Base-by-base conservation (phyloP, 2,113 vertebrate species). In the Rhegmatorhina hoffmannsi region DNA sequence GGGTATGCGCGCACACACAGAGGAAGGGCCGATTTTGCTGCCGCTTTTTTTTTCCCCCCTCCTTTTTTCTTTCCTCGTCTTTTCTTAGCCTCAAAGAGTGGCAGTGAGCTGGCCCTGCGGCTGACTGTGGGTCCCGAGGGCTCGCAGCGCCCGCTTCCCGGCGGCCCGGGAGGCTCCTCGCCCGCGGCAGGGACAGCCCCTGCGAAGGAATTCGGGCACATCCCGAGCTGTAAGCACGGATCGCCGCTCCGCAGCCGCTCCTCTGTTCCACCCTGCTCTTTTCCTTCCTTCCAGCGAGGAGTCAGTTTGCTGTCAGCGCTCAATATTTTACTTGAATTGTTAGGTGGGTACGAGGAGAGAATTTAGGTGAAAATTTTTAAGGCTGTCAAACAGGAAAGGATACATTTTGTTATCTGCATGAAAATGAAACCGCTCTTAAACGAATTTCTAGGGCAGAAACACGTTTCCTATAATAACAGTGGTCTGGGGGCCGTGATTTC, bases 341-440 rank as follows among this genome's bases (percentile, higher is more conserved):
- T 63, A 38, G 83, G 26, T 74, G 74, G n/a, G 25, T 60, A 59
- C 12, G 59, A 88, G 34, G 29, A 72, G 80, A 15, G 26, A 20
- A 4, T 70, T 84, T 72, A 58, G 25, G 66, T 5, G 63, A 33
- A 25, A 21, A 34, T 63, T 62, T 63, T 36, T 50, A 3, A 49
- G 59, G 59, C 62, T 89, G 73, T 26, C 13, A 59, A 43, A 31
- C 4, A 46, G 84, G 36, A 52, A 73, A 69, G 8, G 74, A 23
- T 21, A 40, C 59, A 7, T 73, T 84, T 58, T 73, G 67, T 85
- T 92, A 66, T n/a, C 63, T n/a, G 68, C 68, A 12, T 13, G 56
- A 73, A 91, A 93, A 85, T 31, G 82, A 93, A 93, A 91, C n/a
- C 17, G 23, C 33, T 47, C 69, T 33, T 10, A 49, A 96, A 95